These are phyloP conservation scores for Drosophila prolongata DNA, from an alignment of 2,888 invertebrate genomes.

Conservation along the genomic window DNA sequence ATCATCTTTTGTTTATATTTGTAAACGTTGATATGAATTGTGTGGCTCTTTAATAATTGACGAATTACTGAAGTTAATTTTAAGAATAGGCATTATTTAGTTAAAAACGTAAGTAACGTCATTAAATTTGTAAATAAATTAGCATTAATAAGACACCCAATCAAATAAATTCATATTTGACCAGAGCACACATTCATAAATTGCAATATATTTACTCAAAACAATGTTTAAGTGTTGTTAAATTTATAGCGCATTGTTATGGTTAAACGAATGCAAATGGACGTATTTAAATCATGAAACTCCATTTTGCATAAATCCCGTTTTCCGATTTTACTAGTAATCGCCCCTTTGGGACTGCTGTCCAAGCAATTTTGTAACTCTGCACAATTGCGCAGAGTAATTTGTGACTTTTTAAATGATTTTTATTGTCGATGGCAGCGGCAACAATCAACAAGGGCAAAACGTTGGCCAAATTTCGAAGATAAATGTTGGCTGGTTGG, in stretches of 20 bases:
- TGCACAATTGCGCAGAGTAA: slow-evolving; percentile 48
- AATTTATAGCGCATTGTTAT: background rate
- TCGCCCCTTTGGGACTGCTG: slow-evolving; percentile 31
- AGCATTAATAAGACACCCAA: no score
- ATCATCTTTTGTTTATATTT: no score
- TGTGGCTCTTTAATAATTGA: no score
- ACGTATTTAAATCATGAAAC: background rate
- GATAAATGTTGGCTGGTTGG: slow-evolving; percentile 62
- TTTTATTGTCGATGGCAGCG: slow-evolving; percentile 67
- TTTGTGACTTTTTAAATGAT: slow-evolving; percentile 78
- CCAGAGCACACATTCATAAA: no score
- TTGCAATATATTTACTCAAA: background rate
- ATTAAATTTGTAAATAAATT: no score
- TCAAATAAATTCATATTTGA: no score
- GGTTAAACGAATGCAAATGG: background rate
- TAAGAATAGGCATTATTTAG: no score
- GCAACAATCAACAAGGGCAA: slow-evolving; percentile 34
- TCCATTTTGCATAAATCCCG: background rate
- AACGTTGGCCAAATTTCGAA: slow-evolving; percentile 51
- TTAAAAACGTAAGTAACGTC: no score
- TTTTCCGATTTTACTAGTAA: slow-evolving; percentile 2
- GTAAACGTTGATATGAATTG: no score
- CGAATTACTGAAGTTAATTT: no score
- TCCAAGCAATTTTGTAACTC: slow-evolving; percentile 50
- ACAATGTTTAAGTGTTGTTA: background rate